phyloP scores from a whole-genome alignment of 2,113 vertebrate species.

The Dicentrarchus labrax region DNA sequence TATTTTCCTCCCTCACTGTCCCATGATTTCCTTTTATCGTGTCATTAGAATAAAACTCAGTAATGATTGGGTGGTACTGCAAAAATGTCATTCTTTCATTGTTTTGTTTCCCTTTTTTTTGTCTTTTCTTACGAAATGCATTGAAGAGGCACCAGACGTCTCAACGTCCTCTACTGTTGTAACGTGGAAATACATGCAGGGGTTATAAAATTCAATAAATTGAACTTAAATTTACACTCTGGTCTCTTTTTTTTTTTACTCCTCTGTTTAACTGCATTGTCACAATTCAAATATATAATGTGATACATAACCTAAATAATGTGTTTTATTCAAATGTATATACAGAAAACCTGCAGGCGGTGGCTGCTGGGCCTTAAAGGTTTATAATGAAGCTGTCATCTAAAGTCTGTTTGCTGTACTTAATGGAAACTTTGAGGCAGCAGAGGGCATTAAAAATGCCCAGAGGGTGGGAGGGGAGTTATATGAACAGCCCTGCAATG shows the following conservation, averaged over 20 bases:
- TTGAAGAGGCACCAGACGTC: conserved; percentile 4
- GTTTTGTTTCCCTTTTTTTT: conserved; percentile 4
- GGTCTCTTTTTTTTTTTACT: background rate
- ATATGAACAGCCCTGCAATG: too few species aligned
- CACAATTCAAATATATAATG: background rate
- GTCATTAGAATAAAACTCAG: background rate
- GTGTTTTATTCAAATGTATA: too few species aligned
- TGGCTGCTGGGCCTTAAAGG: too few species aligned
- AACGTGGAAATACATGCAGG: conserved; percentile 71
- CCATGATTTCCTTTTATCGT: conserved; percentile 17
- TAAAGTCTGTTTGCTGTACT: too few species aligned
- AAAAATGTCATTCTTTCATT: background rate
- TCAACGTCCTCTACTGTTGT: conserved; percentile 69
- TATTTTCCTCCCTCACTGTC: conserved; percentile 2
- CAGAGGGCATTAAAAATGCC: too few species aligned
- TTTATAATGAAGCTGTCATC: too few species aligned
- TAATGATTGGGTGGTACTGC: background rate
- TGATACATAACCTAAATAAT: too few species aligned
- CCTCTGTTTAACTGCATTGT: background rate
- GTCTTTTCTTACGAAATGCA: conserved; percentile 15
- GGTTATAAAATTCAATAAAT: conserved; percentile 78
- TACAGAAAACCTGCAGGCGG: too few species aligned
- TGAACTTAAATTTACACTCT: conserved; percentile 61
- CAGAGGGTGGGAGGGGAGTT: too few species aligned
- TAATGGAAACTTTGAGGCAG: too few species aligned